Percentiles rank a stretch among this genome's conserved stretches.
Evolutionary conservation across 23 tunicate species (phyloP).

Genomic region (Oikopleura albicans): DNA sequence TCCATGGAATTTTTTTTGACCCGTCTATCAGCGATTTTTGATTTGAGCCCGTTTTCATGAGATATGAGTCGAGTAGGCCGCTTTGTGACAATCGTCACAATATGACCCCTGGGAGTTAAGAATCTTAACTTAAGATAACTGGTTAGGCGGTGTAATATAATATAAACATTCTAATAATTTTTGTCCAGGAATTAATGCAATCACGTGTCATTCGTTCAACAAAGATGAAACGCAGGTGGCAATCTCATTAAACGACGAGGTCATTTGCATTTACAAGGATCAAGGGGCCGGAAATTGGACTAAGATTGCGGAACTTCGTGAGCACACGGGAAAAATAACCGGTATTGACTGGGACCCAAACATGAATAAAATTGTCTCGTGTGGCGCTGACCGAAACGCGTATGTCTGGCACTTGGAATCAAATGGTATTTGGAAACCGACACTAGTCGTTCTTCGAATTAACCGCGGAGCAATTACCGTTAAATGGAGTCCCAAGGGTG

Average conservation of each 20-base stretch:
- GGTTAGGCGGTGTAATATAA: too few species aligned
- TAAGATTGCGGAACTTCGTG: not conserved
- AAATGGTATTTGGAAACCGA: conserved; percentile 18
- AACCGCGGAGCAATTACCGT: conserved; percentile 97
- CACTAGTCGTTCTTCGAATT: conserved; percentile 58
- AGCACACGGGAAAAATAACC: conserved; percentile 10
- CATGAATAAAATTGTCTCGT: conserved; percentile 68
- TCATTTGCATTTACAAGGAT: not conserved
- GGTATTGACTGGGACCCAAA: conserved; percentile 94
- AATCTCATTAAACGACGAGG: not conserved
- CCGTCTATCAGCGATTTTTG: too few species aligned
- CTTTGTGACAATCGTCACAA: too few species aligned
- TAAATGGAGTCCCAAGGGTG: conserved; percentile 87
- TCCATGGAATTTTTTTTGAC: too few species aligned
- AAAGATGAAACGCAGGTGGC: not conserved
- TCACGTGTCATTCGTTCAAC: not conserved
- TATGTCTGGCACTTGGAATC: conserved; percentile 80
- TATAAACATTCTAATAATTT: too few species aligned
- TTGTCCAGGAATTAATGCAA: not conserved
- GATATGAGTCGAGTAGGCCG: too few species aligned
- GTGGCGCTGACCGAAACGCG: conserved; percentile 94
- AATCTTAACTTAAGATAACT: too few species aligned
- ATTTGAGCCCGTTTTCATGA: too few species aligned
- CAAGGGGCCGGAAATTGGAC: not conserved
- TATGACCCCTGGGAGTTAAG: too few species aligned